Percentiles rank a stretch among this genome's conserved stretches.
Conservation (phyloP, 2,888 invertebrate genomes). For the Phalera bucephala region DNA sequence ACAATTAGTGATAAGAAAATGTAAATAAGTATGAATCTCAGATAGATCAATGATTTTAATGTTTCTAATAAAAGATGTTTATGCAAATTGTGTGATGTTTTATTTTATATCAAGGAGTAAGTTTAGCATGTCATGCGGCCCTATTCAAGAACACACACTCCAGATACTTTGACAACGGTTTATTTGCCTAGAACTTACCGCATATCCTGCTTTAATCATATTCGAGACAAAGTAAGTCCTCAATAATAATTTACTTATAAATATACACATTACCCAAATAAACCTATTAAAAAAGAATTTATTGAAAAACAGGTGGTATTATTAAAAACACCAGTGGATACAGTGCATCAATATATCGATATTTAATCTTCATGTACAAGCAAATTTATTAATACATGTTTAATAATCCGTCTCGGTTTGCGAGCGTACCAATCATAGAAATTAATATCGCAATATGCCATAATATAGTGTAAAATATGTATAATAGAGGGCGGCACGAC, state of each 20-base stretch:
- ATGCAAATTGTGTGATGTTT: background rate
- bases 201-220: conserved; percentile 68
- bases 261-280: conserved; percentile 80
- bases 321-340: conserved; percentile 80
- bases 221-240: conserved; percentile 76
- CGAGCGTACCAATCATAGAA: conserved; percentile 63
- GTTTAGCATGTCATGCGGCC: no score
- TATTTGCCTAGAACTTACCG: conserved; percentile 80
- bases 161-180: conserved; percentile 71
- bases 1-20: conserved; percentile 15
- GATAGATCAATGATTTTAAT: conserved; percentile 4
- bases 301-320: conserved; percentile 71
- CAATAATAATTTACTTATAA: conserved; percentile 81
- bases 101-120: no score
- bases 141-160: conserved; percentile 73
- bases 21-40: conserved; percentile 14
- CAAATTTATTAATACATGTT: conserved; percentile 86
- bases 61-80: conserved; percentile 2
- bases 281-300: conserved; percentile 67
- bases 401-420: conserved; percentile 61
- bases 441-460: conserved; percentile 82
- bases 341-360: conserved; percentile 90
- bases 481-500: conserved; percentile 53
- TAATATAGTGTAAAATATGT: conserved; percentile 76
- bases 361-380: conserved; percentile 91